phyloP scores from a whole-genome alignment of 1,140 invertebrate species.

The Lepidotrigona ventralis region DNA sequence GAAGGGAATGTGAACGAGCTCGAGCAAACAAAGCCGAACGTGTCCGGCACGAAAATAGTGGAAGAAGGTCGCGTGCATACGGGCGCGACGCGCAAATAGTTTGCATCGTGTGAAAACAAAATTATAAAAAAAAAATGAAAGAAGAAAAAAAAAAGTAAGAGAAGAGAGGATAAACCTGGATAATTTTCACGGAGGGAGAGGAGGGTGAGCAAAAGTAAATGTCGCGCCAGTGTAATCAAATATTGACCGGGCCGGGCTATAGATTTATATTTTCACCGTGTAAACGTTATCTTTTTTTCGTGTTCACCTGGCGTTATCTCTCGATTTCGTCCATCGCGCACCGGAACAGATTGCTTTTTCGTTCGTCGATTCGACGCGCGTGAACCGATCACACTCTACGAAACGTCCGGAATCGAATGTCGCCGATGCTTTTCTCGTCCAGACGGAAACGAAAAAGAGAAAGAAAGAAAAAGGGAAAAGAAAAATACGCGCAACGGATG shows the following conservation, averaged over 20 bases:
- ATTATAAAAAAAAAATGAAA: neutral
- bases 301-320: neutral
- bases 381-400: neutral
- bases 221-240: constrained; percentile 5
- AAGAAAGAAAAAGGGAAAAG: neutral
- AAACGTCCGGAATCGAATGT: neutral
- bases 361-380: neutral
- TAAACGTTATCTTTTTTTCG: constrained; percentile 3
- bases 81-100: neutral
- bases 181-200: neutral
- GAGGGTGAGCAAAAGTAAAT: neutral
- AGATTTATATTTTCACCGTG: constrained; percentile 4
- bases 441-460: neutral
- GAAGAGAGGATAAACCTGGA: neutral
- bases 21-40: neutral
- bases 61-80: neutral
- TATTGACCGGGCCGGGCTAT: neutral
- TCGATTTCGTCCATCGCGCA: neutral
- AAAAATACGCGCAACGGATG: no score
- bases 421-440: neutral
- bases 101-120: neutral
- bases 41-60: no score
- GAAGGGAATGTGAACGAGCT: neutral
- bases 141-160: no score
- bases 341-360: constrained; percentile 8